Conservation (phyloP, 2,888 invertebrate species). For the Brachypterus glaber region DNA sequence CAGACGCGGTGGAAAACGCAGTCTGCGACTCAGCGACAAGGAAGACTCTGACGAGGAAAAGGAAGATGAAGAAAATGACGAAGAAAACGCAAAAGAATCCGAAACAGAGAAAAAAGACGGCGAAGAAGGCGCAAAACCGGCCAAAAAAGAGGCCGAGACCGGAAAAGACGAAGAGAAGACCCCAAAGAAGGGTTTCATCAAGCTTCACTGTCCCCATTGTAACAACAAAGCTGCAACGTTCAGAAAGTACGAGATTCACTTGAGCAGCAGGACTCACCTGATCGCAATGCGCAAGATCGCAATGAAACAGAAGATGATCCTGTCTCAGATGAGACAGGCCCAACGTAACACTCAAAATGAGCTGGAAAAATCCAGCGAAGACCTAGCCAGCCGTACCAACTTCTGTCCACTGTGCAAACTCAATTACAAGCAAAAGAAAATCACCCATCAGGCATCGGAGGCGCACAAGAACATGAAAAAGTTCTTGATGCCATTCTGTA, state of each 20-base stretch:
- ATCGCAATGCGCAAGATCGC: slow-evolving; percentile 66
- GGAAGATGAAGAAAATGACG: slow-evolving; percentile 42
- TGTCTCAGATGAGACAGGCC: slow-evolving; percentile 67
- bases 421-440: slow-evolving; percentile 46
- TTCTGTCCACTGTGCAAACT: slow-evolving; percentile 40
- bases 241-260: slow-evolving; percentile 63
- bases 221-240: slow-evolving; percentile 64
- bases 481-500: slow-evolving; percentile 74
- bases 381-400: slow-evolving; percentile 43
- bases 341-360: slow-evolving; percentile 73
- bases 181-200: slow-evolving; percentile 47
- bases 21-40: too few relatives aligned
- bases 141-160: slow-evolving; percentile 30
- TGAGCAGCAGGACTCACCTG: slow-evolving; percentile 61
- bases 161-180: slow-evolving; percentile 22
- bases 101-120: slow-evolving; percentile 24
- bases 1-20: slow-evolving; percentile 18
- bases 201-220: slow-evolving; percentile 70
- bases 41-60: slow-evolving; percentile 29
- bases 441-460: slow-evolving; percentile 69
- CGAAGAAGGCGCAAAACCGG: slow-evolving; percentile 22
- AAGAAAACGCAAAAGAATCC: slow-evolving; percentile 32
- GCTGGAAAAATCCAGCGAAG: slow-evolving; percentile 56
- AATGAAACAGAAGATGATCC: slow-evolving; percentile 61
- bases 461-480: slow-evolving; percentile 77